Conservation (phyloP, 2,797 vertebrate species). For the Lepus oiostolus region DNA sequence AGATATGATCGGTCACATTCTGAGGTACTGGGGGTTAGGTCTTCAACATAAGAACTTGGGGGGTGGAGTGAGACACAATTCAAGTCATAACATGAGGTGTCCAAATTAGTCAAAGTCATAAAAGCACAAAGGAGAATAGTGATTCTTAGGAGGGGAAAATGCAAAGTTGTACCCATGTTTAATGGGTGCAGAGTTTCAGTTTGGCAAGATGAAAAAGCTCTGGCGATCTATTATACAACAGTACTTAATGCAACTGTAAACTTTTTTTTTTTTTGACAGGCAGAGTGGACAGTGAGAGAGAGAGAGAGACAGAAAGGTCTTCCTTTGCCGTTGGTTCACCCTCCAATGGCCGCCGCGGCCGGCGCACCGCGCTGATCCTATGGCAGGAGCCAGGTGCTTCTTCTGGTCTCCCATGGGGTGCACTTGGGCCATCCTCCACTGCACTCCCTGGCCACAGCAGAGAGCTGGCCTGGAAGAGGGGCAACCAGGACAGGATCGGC, state of each 20-base stretch:
- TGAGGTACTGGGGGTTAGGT: neutral
- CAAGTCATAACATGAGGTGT: neutral
- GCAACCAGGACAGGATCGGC: no score
- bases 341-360: no score
- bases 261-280: neutral
- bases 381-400: no score
- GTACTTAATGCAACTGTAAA: neutral
- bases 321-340: no score
- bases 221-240: neutral
- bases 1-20: neutral
- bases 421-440: no score
- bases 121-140: neutral
- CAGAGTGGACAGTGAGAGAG: no score
- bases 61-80: neutral
- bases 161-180: neutral
- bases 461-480: no score
- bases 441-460: no score
- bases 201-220: conserved; percentile 38
- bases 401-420: no score
- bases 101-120: neutral
- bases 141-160: neutral
- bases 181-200: neutral
- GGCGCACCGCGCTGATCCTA: no score
- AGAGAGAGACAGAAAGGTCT: no score
- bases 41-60: neutral